Evolutionary conservation across 2,888 invertebrate genomes (phyloP).

Genomic region (Allophyes oxyacanthae): DNA sequence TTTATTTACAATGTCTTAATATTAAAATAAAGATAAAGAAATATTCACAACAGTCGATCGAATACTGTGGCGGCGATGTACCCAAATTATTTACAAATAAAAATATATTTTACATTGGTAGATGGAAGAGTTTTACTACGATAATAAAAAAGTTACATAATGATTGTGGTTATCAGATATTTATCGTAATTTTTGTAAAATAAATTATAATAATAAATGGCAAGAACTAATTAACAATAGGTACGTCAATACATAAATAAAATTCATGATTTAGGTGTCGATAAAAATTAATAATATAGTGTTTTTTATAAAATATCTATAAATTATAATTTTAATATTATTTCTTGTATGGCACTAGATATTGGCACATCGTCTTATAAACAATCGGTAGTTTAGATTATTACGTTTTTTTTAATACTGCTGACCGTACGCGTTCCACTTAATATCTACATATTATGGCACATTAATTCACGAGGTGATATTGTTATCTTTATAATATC

Average conservation of each 20-base stretch:
- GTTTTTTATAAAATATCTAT: neutral
- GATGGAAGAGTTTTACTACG: neutral
- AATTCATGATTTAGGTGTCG: too few species aligned
- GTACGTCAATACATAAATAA: too few species aligned
- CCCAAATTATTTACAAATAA: conserved; percentile 40
- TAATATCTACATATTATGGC: conserved; percentile 21
- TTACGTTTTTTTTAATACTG: conserved; percentile 5
- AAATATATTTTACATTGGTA: conserved; percentile 5
- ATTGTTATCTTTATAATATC: neutral
- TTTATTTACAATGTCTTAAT: conserved; percentile 61
- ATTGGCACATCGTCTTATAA: conserved; percentile 48
- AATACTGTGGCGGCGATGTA: conserved; percentile 77
- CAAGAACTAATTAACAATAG: too few species aligned
- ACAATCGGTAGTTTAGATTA: too few species aligned
- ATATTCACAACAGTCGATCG: conserved; percentile 80
- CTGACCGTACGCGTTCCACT: neutral
- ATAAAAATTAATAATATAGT: too few species aligned
- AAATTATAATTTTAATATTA: conserved; percentile 9
- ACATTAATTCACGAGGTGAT: conserved; percentile 37
- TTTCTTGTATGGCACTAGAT: conserved; percentile 61
- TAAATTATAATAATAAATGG: too few species aligned
- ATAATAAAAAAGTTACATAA: neutral
- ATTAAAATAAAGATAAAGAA: conserved; percentile 54
- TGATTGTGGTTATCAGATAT: too few species aligned
- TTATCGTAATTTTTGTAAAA: neutral